phyloP scores from a whole-genome alignment of 1,140 invertebrate genomes.

The Papilio polyxenes region DNA sequence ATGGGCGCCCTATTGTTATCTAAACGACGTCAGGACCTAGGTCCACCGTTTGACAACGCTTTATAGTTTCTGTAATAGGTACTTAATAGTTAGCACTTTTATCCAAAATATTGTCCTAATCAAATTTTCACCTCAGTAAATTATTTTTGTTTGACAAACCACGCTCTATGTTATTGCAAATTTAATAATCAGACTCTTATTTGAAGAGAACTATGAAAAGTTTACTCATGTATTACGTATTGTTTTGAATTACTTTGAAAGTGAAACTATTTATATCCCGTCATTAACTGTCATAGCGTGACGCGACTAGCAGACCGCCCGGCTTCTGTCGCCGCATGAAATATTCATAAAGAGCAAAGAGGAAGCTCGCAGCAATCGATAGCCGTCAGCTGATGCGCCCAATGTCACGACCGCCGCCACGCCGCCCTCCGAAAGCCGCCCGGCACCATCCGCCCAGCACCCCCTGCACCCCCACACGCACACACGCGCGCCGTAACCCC shows the following conservation, averaged over 20 bases:
- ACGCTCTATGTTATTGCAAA: not conserved
- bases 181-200: not conserved
- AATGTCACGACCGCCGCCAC: slow-evolving; percentile 70
- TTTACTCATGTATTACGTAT: not conserved
- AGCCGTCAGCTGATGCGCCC: slow-evolving; percentile 73
- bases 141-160: not conserved
- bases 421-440: slow-evolving; percentile 39
- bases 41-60: not conserved
- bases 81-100: not conserved
- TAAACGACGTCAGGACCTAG: not conserved
- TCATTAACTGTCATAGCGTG: not conserved
- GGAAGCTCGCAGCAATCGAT: slow-evolving; percentile 75
- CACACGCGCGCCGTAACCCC: slow-evolving; percentile 39
- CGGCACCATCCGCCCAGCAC: slow-evolving; percentile 42
- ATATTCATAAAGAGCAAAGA: slow-evolving; percentile 74
- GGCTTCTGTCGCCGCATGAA: slow-evolving; percentile 54
- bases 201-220: not conserved
- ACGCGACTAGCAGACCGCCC: slow-evolving; percentile 43
- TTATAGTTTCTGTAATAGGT: too few relatives aligned
- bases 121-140: not conserved
- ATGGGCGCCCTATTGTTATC: not conserved
- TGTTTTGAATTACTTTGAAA: not conserved
- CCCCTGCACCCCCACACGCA: slow-evolving; percentile 40
- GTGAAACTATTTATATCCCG: slow-evolving; percentile 3
- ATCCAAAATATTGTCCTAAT: not conserved